Evolutionary conservation across 2,888 invertebrate species (phyloP).

Genomic region (Zonitis immaculata): DNA sequence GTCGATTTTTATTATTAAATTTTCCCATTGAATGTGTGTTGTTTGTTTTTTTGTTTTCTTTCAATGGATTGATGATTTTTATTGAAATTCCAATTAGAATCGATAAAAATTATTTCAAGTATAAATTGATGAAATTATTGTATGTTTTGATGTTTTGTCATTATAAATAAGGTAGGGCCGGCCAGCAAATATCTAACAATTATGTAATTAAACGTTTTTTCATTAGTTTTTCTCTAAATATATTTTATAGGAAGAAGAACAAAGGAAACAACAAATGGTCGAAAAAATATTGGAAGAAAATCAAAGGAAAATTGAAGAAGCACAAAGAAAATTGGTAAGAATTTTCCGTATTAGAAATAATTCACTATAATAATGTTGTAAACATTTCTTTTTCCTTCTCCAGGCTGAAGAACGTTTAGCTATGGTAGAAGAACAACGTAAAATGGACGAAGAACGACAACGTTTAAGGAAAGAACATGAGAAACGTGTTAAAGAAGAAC

Average conservation of each 20-base stretch:
- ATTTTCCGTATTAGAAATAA: not conserved
- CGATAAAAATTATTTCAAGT: no score
- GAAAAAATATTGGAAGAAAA: slow-evolving; percentile 97
- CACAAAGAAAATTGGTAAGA: slow-evolving; percentile 91
- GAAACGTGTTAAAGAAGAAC: slow-evolving; percentile 87
- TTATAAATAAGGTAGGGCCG: slow-evolving; percentile 37
- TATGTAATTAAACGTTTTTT: slow-evolving; percentile 44
- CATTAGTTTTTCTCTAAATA: slow-evolving; percentile 40
- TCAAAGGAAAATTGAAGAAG: slow-evolving; percentile 95
- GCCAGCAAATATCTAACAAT: slow-evolving; percentile 30
- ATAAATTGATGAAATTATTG: not conserved
- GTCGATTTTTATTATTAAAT: not conserved
- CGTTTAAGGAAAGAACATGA: slow-evolving; percentile 90
- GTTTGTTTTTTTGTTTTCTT: no score
- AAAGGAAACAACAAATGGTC: slow-evolving; percentile 90
- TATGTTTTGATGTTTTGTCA: not conserved
- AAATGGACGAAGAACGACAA: slow-evolving; percentile 93
- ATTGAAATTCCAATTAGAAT: not conserved
- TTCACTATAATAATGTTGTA: no score
- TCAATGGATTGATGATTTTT: not conserved
- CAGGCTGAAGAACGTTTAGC: slow-evolving; percentile 97
- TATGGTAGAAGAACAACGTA: slow-evolving; percentile 94
- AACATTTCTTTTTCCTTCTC: no score
- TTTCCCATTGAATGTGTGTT: not conserved
- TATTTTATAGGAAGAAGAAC: slow-evolving; percentile 94